Percentiles rank a stretch among this genome's conserved stretches.
These are phyloP conservation scores for Aplidium turbinatum DNA, from an alignment of 23 tunicate species.

Conservation along the genomic window DNA sequence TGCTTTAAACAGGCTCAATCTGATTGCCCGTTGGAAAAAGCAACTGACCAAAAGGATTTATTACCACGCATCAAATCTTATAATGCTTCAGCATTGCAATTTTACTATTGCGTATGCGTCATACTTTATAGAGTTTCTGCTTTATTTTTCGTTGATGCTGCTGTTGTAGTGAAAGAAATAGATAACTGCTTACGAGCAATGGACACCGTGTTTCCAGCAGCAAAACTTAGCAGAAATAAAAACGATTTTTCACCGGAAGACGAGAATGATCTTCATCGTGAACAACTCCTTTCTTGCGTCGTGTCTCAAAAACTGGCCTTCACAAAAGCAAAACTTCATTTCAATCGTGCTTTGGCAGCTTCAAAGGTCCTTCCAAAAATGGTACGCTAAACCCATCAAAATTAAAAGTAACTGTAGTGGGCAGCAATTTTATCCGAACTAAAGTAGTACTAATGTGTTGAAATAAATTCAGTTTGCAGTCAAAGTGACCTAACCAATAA, in stretches of 20 bases:
- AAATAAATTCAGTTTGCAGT: no score
- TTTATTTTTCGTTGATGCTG: neutral
- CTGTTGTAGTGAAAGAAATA: neutral
- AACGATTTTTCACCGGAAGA: neutral
- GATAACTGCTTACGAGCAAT: conserved; percentile 1
- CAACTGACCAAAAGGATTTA: neutral
- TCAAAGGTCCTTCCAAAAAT: no score
- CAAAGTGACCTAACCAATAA: no score
- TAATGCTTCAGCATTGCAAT: neutral
- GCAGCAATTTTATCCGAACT: no score
- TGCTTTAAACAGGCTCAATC: no score
- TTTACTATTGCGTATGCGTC: neutral
- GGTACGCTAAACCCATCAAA: no score
- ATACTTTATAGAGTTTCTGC: neutral
- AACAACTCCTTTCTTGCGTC: neutral
- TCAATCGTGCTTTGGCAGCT: conserved; percentile 24
- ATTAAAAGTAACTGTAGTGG: no score
- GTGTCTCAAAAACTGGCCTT: neutral
- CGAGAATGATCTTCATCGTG: no score
- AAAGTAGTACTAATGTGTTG: no score
- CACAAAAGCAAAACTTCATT: conserved; percentile 1
- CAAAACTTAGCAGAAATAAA: neutral
- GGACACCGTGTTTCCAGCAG: neutral
- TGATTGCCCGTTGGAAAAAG: no score
- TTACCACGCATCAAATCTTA: neutral